These are phyloP conservation scores for Ascaphus truei DNA, from an alignment of 2,113 vertebrate species.

Conservation along the genomic window DNA sequence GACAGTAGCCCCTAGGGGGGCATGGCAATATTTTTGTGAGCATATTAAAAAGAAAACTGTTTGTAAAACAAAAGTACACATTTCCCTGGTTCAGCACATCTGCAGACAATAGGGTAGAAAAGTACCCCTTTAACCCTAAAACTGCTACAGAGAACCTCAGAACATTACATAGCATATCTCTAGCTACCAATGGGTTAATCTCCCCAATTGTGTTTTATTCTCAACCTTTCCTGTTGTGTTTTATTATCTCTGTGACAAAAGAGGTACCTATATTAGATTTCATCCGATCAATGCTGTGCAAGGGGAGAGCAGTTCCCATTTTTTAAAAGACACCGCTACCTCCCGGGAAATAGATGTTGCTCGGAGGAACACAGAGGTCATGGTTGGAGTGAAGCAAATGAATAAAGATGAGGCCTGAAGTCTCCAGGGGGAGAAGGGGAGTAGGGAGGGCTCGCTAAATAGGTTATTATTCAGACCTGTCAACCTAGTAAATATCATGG, in stretches of 20 bases:
- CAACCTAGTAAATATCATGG: constrained; percentile 22
- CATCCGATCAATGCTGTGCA: constrained; percentile 16
- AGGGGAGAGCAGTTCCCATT: constrained; percentile 27
- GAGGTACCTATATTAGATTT: constrained; percentile 16
- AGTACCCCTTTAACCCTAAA: no score
- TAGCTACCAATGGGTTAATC: constrained; percentile 9
- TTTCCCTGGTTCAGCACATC: no score
- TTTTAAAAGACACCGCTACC: constrained; percentile 28
- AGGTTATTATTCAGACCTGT: constrained; percentile 34
- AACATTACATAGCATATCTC: not conserved
- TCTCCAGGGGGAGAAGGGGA: constrained; percentile 18
- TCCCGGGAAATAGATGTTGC: constrained; percentile 21
- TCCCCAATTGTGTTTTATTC: not conserved
- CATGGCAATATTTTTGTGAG: no score
- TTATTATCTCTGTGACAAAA: constrained; percentile 1
- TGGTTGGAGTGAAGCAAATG: constrained; percentile 19
- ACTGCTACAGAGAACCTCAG: not conserved
- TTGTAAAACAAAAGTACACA: no score
- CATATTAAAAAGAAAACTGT: no score
- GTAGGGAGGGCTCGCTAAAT: constrained; percentile 32
- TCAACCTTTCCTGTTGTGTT: not conserved
- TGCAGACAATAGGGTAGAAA: no score
- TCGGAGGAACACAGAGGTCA: constrained; percentile 31
- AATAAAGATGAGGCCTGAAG: constrained; percentile 29
- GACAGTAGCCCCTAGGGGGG: no score